Percentiles rank a stretch among this genome's conserved stretches.
These are phyloP conservation scores for Planiliza haematocheilus DNA, from an alignment of 2,113 vertebrate species.

Conservation along the genomic window DNA sequence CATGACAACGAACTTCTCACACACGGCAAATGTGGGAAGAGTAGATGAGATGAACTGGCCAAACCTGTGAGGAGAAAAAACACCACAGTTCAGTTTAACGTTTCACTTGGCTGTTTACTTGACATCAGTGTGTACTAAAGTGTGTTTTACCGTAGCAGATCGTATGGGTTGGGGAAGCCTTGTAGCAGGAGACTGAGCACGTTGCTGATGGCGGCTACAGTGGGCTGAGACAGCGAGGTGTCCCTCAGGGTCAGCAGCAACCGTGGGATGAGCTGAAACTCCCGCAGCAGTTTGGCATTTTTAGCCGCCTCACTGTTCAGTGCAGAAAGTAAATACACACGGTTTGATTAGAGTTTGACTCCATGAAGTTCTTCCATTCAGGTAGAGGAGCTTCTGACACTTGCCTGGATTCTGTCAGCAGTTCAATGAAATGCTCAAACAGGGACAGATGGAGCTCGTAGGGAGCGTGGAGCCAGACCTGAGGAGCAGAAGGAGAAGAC, in stretches of 20 bases:
- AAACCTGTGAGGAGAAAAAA: constrained; percentile 80
- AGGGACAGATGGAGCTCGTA: constrained; percentile 98
- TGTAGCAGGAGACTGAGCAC: constrained; percentile 96
- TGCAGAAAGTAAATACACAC: background rate
- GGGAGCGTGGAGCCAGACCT: constrained; percentile 99
- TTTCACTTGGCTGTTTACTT: too few species aligned
- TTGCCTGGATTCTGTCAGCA: constrained; percentile 97
- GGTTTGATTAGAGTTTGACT: background rate
- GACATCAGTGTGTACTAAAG: background rate
- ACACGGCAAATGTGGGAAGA: constrained; percentile 95
- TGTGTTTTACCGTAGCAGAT: constrained; percentile 91
- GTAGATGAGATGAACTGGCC: constrained; percentile 98
- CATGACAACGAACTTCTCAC: constrained; percentile 99
- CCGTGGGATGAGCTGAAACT: constrained; percentile 95
- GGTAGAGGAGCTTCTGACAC: constrained; percentile 6
- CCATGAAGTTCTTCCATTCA: background rate
- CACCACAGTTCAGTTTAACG: background rate
- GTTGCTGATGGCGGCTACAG: constrained; percentile 92
- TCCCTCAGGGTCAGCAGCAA: constrained; percentile 94
- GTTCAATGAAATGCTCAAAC: constrained; percentile 98
- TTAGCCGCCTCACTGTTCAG: constrained; percentile 92
- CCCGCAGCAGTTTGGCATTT: constrained; percentile 94
- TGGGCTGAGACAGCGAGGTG: constrained; percentile 93
- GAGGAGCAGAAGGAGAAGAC: constrained; percentile 60
- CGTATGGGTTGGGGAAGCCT: constrained; percentile 93